Conservation (phyloP, 2,797 vertebrate species). For the Poecilia velifera region DNA sequence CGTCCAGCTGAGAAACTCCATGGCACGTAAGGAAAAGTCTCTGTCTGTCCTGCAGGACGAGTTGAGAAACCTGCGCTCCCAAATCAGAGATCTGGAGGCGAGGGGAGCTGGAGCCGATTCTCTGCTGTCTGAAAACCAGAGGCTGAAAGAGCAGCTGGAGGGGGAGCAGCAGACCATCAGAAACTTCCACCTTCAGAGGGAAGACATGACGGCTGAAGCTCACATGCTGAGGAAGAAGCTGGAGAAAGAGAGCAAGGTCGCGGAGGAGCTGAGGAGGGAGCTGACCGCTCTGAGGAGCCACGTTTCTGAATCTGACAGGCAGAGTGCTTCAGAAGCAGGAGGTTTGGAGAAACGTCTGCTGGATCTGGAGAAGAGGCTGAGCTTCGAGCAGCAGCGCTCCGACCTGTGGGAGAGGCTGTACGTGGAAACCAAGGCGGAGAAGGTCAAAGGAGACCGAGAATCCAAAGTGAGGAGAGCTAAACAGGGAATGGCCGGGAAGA, state of each 20-base stretch:
- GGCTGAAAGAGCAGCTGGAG: conserved; percentile 87
- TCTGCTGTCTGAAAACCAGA: conserved; percentile 87
- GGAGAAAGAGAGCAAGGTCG: conserved; percentile 83
- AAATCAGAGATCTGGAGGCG: conserved; percentile 86
- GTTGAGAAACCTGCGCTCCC: conserved; percentile 83
- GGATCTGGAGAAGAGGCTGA: conserved; percentile 91
- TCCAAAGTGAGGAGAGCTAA: conserved; percentile 82
- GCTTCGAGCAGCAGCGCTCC: conserved; percentile 94
- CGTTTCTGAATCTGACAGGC: conserved; percentile 38
- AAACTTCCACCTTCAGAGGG: conserved; percentile 84
- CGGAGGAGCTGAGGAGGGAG: conserved; percentile 82
- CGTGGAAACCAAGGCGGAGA: conserved; percentile 88
- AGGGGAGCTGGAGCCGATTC: conserved; percentile 77
- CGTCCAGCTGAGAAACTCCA: conserved; percentile 82
- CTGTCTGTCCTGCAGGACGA: conserved; percentile 86
- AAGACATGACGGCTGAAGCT: conserved; percentile 83
- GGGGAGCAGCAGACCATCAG: conserved; percentile 83
- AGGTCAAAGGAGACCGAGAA: conserved; percentile 83
- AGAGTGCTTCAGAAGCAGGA: conserved; percentile 73
- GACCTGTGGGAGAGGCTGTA: conserved; percentile 98
- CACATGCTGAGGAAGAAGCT: conserved; percentile 85
- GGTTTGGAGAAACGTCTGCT: conserved; percentile 80
- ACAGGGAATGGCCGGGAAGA: conserved; percentile 86
- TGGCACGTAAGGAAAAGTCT: conserved; percentile 87
- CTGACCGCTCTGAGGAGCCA: conserved; percentile 79